Base-by-base conservation (phyloP, 2,888 invertebrate genomes). In the Tenthredo scrophulariae region DNA sequence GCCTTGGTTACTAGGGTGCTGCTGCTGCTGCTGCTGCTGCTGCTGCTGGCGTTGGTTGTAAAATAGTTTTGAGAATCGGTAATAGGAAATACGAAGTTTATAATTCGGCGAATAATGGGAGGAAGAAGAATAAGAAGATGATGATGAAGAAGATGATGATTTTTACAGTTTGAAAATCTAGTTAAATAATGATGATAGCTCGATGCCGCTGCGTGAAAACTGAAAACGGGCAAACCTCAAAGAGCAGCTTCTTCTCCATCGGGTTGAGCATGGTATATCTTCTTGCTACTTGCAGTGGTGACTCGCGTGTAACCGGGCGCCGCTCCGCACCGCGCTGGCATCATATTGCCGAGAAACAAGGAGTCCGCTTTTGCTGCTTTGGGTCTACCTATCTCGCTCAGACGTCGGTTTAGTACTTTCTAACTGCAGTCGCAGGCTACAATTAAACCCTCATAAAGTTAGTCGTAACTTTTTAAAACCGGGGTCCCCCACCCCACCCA, bases 401-500 rank as follows among this genome's bases (percentile, higher is more conserved):
- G 13, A 88, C 89, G 87, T 67, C 72, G 88, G 90, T 91, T 92
- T 91, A 92, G 90, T 92, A 92, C 91, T 91, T 92, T 92, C 90
- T 92, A 92, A 92, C 91, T 91, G 91, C 91, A 91, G 90, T 91
- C 91, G 89, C 88, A 89, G 91, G 88, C 90, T 92, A 92, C 92
- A 92, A 92, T 92, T 92, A 92, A 92, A 92, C 90, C 91, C 88
- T 88, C 92, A 91, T 92, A 92, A 92, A 92, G 89, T 88, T 90
- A 86, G 89, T 91, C 91, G 89, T 91, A 92, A 91, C 90, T 90
- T 92, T 92, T 91, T 89, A 90, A 90, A 90, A 89, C 87, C 89
- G 85, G 37, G 37, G 37, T 37, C 37, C 37, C 86, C 40, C 40
- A 15, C 7, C 2, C 58, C 80, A 86, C 83, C 86, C 84, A 87